Evolutionary conservation across 2,113 vertebrate species (phyloP), one percentile per base, ranked within the genome.

Genomic region (Naja naja): DNA sequence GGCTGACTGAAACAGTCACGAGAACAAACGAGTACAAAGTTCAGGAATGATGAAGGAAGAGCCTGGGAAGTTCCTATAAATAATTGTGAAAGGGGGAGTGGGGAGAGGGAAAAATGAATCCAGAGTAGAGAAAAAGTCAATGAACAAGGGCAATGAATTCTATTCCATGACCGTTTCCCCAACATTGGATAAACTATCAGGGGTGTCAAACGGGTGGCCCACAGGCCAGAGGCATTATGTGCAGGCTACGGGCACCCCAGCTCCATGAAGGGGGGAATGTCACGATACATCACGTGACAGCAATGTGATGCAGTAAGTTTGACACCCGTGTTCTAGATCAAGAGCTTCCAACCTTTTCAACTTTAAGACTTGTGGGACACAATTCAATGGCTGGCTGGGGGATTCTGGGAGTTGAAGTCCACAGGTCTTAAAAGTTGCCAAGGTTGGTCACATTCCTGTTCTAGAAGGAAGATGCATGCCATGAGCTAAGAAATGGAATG

Each of bases 21-120:
- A 55, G 88, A 52, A 34, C 54, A 93, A 89, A 52, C 0, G 10
- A 56, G 88, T 52, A 39, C 81, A 93, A 90, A 93, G 92, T 93
- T 90, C 92, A 93, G 81, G 23, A 86, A 90, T 53, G 89, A n/a
- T 30, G 49, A 87, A 90, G 89, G 55, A 93, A 93, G 74, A 81
- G 74, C 92, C 92, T 90, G 89, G 89, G 92, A 93, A 93, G n/a
- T 11, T 47, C 89, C 86, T 90, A 43, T 90, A 86, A 64, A 86
- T 53, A 90, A 58, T 52, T 89, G 30, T 45, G 25, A 56, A 91
- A 55, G 34, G 64, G 54, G 52, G 30, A 53, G 86, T 10, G 49
- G 49, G 20, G 86, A 53, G n/a, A 14, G 27, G 11, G 5, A 7
- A 20, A 23, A 52, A 56, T 10, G 56, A 54, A 10, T 60, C 52